Conservation (phyloP, 2,113 vertebrate genomes). For the Microcebus lehilahytsara region DNA sequence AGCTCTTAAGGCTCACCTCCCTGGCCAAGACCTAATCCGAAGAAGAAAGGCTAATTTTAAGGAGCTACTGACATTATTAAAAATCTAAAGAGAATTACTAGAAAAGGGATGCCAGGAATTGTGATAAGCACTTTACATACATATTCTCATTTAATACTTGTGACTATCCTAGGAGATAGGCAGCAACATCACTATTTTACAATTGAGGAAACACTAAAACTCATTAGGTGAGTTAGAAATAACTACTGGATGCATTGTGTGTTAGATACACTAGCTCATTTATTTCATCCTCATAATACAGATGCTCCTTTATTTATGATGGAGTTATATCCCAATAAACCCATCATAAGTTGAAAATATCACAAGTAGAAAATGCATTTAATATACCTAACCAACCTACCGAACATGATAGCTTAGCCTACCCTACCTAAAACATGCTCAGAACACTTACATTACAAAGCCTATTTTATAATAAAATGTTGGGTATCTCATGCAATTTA, state of each 20-base stretch:
- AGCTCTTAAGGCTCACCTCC: not conserved
- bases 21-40: not conserved
- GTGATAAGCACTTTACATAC: not conserved
- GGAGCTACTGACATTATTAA: conserved; percentile 25
- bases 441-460: not conserved
- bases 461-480: not conserved
- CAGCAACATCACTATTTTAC: not conserved
- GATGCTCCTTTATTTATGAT: not conserved
- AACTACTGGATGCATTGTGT: not conserved
- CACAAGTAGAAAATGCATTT: not conserved
- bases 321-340: not conserved
- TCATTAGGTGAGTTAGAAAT: not conserved
- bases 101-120: not conserved
- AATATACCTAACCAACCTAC: not conserved
- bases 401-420: not conserved
- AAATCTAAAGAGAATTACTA: conserved; percentile 45
- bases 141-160: not conserved
- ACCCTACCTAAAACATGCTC: not conserved
- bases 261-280: not conserved
- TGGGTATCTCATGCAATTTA: not conserved
- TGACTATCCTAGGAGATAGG: not conserved
- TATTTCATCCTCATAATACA: not conserved
- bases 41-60: conserved; percentile 15
- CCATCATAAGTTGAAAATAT: not conserved
- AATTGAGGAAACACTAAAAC: not conserved